Percentiles rank a stretch among this genome's conserved stretches.
Conservation (phyloP, 2,888 invertebrate genomes). For the Elmis aenea region DNA sequence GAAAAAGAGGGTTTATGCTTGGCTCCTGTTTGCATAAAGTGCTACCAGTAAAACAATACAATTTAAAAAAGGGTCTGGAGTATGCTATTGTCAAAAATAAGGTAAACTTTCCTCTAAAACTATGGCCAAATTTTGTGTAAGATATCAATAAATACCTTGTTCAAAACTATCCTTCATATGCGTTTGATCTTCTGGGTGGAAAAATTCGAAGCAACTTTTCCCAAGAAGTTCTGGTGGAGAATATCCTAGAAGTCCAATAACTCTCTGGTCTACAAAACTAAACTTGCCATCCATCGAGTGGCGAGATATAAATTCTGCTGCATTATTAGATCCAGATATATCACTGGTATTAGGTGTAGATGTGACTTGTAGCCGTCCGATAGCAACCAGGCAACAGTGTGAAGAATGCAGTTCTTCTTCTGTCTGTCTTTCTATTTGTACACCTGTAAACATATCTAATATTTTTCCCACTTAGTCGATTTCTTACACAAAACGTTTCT, state of each 20-base stretch:
- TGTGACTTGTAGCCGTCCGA: constrained; percentile 93
- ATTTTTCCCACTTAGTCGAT: constrained; percentile 37
- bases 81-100: too few relatives aligned
- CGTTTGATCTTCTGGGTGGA: constrained; percentile 94
- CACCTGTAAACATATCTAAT: constrained; percentile 75
- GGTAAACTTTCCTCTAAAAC: too few relatives aligned
- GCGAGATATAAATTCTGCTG: constrained; percentile 92
- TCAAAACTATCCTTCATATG: constrained; percentile 98
- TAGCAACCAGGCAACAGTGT: constrained; percentile 96
- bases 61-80: too few relatives aligned
- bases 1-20: too few relatives aligned
- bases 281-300: constrained; percentile 97
- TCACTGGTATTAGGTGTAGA: constrained; percentile 93
- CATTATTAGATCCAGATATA: constrained; percentile 77
- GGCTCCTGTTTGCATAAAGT: too few relatives aligned
- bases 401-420: constrained; percentile 75
- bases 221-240: constrained; percentile 92
- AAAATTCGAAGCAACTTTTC: constrained; percentile 94
- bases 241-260: constrained; percentile 85
- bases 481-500: too few relatives aligned
- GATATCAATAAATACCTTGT: too few relatives aligned
- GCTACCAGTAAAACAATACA: too few relatives aligned
- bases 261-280: constrained; percentile 97
- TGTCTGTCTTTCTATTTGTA: constrained; percentile 74
- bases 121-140: too few relatives aligned